These are phyloP conservation scores for Peromyscus nudipes DNA, from an alignment of 2,797 vertebrate species.

Conservation along the genomic window DNA sequence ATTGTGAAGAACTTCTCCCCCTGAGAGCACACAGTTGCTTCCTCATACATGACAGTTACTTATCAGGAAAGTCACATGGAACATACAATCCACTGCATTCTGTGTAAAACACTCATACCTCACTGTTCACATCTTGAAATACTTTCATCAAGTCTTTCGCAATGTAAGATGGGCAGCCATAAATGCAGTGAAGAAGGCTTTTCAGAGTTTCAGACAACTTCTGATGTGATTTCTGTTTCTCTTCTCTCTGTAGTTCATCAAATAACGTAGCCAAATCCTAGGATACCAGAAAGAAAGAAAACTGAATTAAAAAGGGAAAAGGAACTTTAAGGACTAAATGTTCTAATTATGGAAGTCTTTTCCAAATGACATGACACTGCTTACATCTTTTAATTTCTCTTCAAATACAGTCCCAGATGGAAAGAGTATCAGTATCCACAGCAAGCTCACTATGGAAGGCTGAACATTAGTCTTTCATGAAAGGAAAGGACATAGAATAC, in stretches of 20 bases:
- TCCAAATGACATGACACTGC: not conserved
- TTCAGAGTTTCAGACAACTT: constrained; percentile 88
- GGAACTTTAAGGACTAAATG: not conserved
- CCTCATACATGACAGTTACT: too few relatives aligned
- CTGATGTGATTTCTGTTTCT: constrained; percentile 86
- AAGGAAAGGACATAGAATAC: not conserved
- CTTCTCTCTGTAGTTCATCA: constrained; percentile 84
- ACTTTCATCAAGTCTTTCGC: constrained; percentile 90
- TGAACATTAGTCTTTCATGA: not conserved
- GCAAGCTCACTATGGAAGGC: not conserved
- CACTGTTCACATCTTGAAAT: constrained; percentile 90
- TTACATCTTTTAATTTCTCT: not conserved
- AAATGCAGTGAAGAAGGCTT: constrained; percentile 89
- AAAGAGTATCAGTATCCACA: not conserved
- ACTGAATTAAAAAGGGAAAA: not conserved
- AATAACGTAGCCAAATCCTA: constrained; percentile 92
- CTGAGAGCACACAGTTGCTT: not conserved
- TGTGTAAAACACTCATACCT: constrained; percentile 87
- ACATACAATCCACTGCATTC: not conserved
- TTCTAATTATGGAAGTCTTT: constrained; percentile 23
- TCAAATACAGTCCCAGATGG: not conserved
- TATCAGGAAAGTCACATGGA: not conserved
- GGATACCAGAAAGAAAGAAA: constrained; percentile 62
- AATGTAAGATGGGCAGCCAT: constrained; percentile 92
- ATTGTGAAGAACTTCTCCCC: not conserved